Conservation (phyloP, 2,113 vertebrate genomes). For the Saimiri boliviensis region DNA sequence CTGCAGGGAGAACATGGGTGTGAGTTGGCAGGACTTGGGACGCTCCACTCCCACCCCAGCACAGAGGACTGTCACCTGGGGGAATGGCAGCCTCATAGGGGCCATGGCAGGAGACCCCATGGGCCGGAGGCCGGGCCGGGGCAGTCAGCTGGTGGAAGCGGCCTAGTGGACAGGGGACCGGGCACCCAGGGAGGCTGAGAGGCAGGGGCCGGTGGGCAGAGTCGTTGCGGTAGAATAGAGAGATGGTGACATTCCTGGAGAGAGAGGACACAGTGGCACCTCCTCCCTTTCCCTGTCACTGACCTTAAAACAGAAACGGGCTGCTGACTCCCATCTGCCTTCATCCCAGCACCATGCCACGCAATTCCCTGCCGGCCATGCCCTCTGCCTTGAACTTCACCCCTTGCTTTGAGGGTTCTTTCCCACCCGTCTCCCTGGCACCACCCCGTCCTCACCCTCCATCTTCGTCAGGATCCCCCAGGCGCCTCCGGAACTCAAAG, state of each 20-base stretch:
- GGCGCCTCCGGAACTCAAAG: conserved; percentile 87
- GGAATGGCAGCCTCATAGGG: neutral
- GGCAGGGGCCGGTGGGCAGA: conserved; percentile 17
- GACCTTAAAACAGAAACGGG: neutral
- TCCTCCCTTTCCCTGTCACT: neutral
- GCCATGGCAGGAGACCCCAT: conserved; percentile 23
- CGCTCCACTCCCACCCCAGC: neutral
- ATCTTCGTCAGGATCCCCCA: fast-evolving
- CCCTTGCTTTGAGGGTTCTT: too few relatives aligned
- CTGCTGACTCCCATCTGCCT: neutral
- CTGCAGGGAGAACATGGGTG: conserved; percentile 16
- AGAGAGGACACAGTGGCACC: neutral
- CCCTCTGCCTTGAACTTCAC: fast-evolving
- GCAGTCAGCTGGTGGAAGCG: conserved; percentile 67
- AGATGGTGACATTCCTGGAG: conserved; percentile 71
- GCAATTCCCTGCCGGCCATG: fast-evolving
- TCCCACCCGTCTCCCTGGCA: fast-evolving
- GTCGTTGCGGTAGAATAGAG: conserved; percentile 75
- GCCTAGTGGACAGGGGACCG: conserved; percentile 53
- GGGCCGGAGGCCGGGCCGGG: conserved; percentile 46
- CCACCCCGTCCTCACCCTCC: conserved; percentile 39
- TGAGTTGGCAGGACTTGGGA: neutral
- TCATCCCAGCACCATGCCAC: fast-evolving
- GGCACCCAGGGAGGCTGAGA: conserved; percentile 67
- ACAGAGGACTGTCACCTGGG: conserved; percentile 50